Percentiles rank a stretch among this genome's conserved stretches.
Conservation (phyloP, 1,140 invertebrate genomes). For the Acromyrmex echinatior region DNA sequence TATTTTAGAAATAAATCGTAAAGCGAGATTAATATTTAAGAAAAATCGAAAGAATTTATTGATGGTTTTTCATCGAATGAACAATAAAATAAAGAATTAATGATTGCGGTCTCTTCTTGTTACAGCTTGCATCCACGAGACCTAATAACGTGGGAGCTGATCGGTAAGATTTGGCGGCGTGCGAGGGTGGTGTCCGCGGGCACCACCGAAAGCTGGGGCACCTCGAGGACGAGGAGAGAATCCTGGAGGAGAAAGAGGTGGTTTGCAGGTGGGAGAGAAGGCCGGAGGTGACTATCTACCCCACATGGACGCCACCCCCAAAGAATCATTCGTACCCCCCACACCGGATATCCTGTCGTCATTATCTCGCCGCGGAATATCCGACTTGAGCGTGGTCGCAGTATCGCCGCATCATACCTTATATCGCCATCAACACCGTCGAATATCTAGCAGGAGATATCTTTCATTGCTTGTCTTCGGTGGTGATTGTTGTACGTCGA, state of each 20-base stretch:
- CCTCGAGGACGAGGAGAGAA: constrained; percentile 74
- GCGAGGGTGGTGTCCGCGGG: constrained; percentile 72
- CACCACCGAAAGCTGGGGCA: constrained; percentile 77
- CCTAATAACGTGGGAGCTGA: constrained; percentile 68
- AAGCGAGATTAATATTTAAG: neutral
- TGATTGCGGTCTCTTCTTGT: constrained; percentile 23
- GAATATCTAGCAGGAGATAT: constrained; percentile 52
- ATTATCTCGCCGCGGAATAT: constrained; percentile 81
- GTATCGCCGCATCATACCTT: constrained; percentile 21
- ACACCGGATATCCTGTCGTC: constrained; percentile 80
- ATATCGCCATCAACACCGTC: constrained; percentile 58
- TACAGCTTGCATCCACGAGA: constrained; percentile 72
- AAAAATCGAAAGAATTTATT: neutral
- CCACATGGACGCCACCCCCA: constrained; percentile 83
- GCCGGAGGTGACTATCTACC: constrained; percentile 82
- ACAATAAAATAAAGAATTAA: neutral
- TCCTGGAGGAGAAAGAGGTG: constrained; percentile 78
- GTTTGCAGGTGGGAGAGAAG: constrained; percentile 73
- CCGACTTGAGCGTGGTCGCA: constrained; percentile 76
- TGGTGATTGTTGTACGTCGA: constrained; percentile 33
- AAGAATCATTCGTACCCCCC: constrained; percentile 79
- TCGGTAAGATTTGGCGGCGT: constrained; percentile 68
- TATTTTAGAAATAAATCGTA: neutral
- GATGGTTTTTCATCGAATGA: neutral
- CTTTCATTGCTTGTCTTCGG: constrained; percentile 28